Base-by-base conservation (phyloP, 2,113 vertebrate species). In the Nanorana parkeri region DNA sequence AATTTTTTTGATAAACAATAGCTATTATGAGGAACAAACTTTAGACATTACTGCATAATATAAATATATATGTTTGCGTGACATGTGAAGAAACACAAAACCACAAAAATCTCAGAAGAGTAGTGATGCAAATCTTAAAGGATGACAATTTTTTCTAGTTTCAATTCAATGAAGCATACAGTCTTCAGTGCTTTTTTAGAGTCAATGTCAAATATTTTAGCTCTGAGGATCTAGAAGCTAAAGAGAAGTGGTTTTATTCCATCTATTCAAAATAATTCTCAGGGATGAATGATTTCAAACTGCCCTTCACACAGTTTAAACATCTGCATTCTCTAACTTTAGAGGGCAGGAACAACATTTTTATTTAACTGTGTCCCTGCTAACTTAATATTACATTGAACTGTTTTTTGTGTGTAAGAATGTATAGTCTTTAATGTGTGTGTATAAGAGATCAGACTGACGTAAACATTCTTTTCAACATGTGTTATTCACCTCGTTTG, bases 221-320 rank as follows among this genome's bases (percentile, higher is more conserved):
- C 26, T 52, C 47, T 6, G 17, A 80, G 24, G 32, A 20, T 13
- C 56, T 17, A 0, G 47, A 17, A 77, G n/a, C 17, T 32, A 24
- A 58, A 17, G 23, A 26, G 0, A 1, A 24, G 52, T 19, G 6
- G 1, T 60, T 32, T 77, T 16, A 36, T 67, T 29, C 55, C n/a
- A 55, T 61, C n/a, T 17, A 2, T 83, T 77, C 20, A 52, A 23
- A 55, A 81, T 81, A 81, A 64, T 63, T 17, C 56, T 73, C 36
- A 72, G 54, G 79, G 80, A 15, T 74, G 80, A 74, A 55, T 66
- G 58, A 64, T 19, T 54, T 81, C 21, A 65, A 36, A 74, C 24
- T 72, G 29, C 52, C 51, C 76, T 77, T 77, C 77, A 68, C 77
- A 78, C 56, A 55, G 55, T 68, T 66, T 68, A 68, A 66, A 36